phyloP scores from a whole-genome alignment of 2,113 vertebrate genomes.

The Hepsetus odoe region DNA sequence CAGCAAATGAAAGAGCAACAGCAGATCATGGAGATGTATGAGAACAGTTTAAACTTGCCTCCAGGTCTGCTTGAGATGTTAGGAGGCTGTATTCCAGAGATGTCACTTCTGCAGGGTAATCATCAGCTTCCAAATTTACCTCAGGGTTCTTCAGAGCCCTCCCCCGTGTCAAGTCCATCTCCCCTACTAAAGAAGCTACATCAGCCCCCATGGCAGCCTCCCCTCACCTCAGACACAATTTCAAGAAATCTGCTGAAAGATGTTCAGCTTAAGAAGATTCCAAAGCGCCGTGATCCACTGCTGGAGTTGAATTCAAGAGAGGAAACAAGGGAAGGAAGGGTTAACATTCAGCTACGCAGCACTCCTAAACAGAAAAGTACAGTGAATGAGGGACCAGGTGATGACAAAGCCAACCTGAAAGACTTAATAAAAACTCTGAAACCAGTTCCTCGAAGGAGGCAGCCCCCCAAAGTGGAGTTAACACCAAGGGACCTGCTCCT shows the following conservation, averaged over 20 bases:
- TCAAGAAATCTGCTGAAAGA: slow-evolving; percentile 62
- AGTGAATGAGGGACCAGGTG: slow-evolving; percentile 55
- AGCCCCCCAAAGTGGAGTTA: slow-evolving; percentile 84
- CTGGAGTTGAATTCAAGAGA: slow-evolving; percentile 69
- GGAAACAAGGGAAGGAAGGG: slow-evolving; percentile 76
- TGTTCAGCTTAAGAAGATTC: slow-evolving; percentile 76
- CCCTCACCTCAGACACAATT: slow-evolving; percentile 46
- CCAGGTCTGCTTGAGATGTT: slow-evolving; percentile 87
- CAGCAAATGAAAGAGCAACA: slow-evolving; percentile 87
- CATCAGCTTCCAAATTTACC: slow-evolving; percentile 61
- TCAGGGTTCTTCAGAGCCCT: slow-evolving; percentile 62
- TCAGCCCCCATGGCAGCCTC: slow-evolving; percentile 38
- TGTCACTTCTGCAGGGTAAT: slow-evolving; percentile 46
- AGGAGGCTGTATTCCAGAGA: slow-evolving; percentile 74
- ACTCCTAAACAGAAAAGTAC: slow-evolving; percentile 56
- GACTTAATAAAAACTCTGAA: slow-evolving; percentile 91
- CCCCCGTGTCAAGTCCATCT: slow-evolving; percentile 46
- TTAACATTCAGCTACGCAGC: slow-evolving; percentile 72
- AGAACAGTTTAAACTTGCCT: slow-evolving; percentile 85
- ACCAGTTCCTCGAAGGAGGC: slow-evolving; percentile 84
- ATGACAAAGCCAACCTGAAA: slow-evolving; percentile 86
- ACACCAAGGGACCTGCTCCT: slow-evolving; percentile 90
- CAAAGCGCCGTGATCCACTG: slow-evolving; percentile 72
- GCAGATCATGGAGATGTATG: slow-evolving; percentile 83
- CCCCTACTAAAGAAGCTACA: slow-evolving; percentile 24